Conservation (phyloP, 2,113 vertebrate genomes). For the Acanthochromis polyacanthus region DNA sequence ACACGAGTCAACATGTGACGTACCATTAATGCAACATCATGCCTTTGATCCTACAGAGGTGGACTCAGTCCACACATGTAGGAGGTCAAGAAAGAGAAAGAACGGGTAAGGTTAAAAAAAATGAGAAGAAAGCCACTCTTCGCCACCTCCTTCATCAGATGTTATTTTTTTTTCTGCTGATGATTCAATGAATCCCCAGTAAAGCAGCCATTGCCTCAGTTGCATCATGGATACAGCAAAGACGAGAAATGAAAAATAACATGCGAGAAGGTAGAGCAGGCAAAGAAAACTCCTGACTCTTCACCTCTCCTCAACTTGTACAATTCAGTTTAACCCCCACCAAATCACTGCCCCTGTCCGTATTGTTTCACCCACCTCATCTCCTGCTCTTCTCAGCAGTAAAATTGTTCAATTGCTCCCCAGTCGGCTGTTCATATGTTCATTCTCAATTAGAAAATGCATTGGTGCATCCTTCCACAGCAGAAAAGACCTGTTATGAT, state of each 20-base stretch:
- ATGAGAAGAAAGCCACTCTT: conserved; percentile 26
- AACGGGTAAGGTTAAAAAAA: not conserved
- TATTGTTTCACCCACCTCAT: conserved; percentile 35
- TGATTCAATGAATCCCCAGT: conserved; percentile 60
- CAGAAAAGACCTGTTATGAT: conserved; percentile 27
- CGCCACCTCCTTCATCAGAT: conserved; percentile 56
- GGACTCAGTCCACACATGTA: conserved; percentile 34
- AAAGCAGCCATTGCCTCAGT: conserved; percentile 73
- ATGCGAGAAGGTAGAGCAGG: conserved; percentile 42
- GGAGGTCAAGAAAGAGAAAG: conserved; percentile 29
- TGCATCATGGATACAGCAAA: conserved; percentile 77
- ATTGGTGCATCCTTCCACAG: conserved; percentile 34
- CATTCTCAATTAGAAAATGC: conserved; percentile 49
- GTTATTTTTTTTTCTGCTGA: conserved; percentile 52
- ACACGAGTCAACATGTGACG: conserved; percentile 37
- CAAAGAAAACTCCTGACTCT: conserved; percentile 42
- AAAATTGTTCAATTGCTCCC: conserved; percentile 41
- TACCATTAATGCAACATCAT: conserved; percentile 60
- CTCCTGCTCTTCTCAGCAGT: conserved; percentile 14
- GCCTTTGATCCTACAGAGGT: conserved; percentile 60
- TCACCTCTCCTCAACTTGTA: conserved; percentile 17
- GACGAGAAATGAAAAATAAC: conserved; percentile 61
- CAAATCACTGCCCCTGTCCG: not conserved
- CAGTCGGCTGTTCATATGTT: conserved; percentile 25
- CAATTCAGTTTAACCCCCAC: conserved; percentile 17